Evolutionary conservation across 2,888 invertebrate genomes (phyloP).

Genomic region (Lysandra coridon): DNA sequence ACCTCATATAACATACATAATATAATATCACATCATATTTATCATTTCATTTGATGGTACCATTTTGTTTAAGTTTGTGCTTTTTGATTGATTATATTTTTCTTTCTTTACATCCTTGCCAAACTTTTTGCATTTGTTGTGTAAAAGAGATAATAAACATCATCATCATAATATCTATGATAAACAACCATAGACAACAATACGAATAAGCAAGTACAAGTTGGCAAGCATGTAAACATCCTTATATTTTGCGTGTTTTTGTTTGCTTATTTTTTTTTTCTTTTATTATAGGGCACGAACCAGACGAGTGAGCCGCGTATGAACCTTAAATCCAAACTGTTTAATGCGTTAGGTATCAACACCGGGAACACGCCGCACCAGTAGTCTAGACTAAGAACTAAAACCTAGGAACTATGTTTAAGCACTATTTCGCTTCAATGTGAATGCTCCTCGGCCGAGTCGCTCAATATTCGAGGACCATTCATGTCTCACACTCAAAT

Average conservation of each 20-base stretch:
- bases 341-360: constrained; percentile 91
- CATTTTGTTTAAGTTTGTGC: constrained; percentile 4
- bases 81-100: neutral
- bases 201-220: neutral
- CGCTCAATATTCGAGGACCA: constrained; percentile 48
- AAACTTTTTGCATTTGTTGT: neutral
- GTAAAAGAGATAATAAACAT: neutral
- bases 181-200: neutral
- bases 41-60: neutral
- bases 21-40: neutral
- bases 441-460: constrained; percentile 41
- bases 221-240: neutral
- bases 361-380: constrained; percentile 79
- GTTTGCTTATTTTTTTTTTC: constrained; percentile 61
- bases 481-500: constrained; percentile 58
- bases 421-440: constrained; percentile 48
- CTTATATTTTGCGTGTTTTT: constrained; percentile 28
- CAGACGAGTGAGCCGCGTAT: constrained; percentile 86
- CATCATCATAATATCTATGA: too few species aligned
- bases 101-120: neutral
- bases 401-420: constrained; percentile 48
- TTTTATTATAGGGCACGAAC: constrained; percentile 82
- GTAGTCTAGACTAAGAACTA: constrained; percentile 53
- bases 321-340: constrained; percentile 92
- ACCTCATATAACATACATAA: neutral